Evolutionary conservation across 2,113 vertebrate genomes (phyloP).

Genomic region (Lampris incognitus): DNA sequence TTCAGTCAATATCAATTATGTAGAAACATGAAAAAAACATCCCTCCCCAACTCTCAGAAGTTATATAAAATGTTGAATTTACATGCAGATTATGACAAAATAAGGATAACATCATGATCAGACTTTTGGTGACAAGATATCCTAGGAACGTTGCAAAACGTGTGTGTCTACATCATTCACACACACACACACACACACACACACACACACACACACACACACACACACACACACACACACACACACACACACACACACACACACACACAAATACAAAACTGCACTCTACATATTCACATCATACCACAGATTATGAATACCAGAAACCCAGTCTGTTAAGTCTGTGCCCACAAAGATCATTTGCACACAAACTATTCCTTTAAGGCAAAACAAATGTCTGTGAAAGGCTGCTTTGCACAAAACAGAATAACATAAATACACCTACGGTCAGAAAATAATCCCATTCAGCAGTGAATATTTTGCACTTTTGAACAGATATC

Average conservation of each 20-base stretch:
- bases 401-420: neutral
- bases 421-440: neutral
- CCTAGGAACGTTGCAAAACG: neutral
- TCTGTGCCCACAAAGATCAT: neutral
- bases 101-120: constrained; percentile 33
- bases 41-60: neutral
- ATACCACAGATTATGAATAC: neutral
- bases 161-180: neutral
- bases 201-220: neutral
- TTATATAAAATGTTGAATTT: neutral
- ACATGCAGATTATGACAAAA: constrained; percentile 5
- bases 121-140: neutral
- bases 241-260: neutral
- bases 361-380: neutral
- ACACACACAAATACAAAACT: no score
- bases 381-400: neutral
- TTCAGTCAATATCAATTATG: constrained; percentile 34
- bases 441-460: neutral
- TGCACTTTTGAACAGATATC: neutral
- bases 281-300: no score
- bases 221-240: neutral
- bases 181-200: neutral
- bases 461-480: neutral
- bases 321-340: neutral
- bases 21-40: neutral